Percentiles rank a stretch among this genome's conserved stretches.
Conservation (phyloP, 2,113 vertebrate genomes). For the Corythoichthys intestinalis region DNA sequence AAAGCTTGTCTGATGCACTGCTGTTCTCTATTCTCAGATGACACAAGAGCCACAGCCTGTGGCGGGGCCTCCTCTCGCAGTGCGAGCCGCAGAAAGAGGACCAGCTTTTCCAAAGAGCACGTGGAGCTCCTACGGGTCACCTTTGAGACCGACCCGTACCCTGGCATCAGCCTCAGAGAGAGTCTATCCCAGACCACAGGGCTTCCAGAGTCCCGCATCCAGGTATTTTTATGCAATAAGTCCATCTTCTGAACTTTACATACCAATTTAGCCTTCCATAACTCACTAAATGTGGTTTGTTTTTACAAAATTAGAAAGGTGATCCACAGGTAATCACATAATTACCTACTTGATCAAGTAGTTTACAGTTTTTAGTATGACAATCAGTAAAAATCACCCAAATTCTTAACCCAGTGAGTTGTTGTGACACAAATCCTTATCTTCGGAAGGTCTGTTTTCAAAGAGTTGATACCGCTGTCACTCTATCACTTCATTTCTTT, state of each 20-base stretch:
- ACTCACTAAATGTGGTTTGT: no score
- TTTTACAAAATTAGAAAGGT: no score
- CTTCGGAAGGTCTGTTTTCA: constrained; percentile 42
- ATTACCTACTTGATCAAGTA: no score
- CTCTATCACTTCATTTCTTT: constrained; percentile 34
- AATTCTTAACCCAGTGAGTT: neutral
- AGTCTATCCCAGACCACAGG: constrained; percentile 70
- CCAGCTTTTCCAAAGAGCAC: constrained; percentile 74
- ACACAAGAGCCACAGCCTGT: constrained; percentile 27
- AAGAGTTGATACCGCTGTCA: constrained; percentile 47
- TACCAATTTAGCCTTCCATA: neutral
- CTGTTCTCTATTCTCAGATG: constrained; percentile 39
- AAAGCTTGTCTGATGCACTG: neutral
- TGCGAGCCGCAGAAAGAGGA: constrained; percentile 72
- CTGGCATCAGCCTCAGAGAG: constrained; percentile 73
- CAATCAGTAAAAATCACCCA: no score
- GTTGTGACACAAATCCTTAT: constrained; percentile 16
- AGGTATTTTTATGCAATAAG: constrained; percentile 46
- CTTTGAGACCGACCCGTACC: constrained; percentile 73
- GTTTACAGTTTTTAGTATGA: no score
- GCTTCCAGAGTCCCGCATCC: constrained; percentile 75
- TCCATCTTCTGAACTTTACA: neutral
- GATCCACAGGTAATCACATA: no score
- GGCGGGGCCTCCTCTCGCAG: constrained; percentile 42
- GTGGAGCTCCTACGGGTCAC: constrained; percentile 67